Evolutionary conservation across 2,113 vertebrate species (phyloP).

Genomic region (Paracanthobrama guichenoti): DNA sequence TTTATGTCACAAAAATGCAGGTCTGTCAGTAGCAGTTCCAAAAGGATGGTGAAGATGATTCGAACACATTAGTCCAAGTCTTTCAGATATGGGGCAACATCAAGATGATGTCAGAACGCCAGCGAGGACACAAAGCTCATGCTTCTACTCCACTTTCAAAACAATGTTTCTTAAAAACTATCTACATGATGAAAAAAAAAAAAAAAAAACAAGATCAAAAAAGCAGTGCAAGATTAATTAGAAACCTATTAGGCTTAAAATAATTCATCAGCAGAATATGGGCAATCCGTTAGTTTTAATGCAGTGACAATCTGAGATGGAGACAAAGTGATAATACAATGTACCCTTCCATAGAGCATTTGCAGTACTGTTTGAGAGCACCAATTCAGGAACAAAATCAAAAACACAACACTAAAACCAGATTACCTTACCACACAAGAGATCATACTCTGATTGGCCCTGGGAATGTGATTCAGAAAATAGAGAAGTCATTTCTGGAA

Average conservation of each 20-base stretch:
- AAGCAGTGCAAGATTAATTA: conserved; percentile 15
- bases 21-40: conserved; percentile 59
- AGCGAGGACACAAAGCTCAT: conserved; percentile 10
- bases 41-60: conserved; percentile 12
- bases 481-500: neutral
- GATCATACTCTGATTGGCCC: neutral
- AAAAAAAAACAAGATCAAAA: neutral
- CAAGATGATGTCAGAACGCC: conserved; percentile 1
- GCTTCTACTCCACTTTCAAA: neutral
- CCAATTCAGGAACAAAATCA: conserved; percentile 6
- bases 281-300: neutral
- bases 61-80: conserved; percentile 13
- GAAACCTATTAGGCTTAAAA: conserved; percentile 27
- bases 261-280: neutral
- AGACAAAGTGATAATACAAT: conserved; percentile 1
- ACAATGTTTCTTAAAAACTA: conserved; percentile 13
- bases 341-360: conserved; percentile 19
- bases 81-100: neutral
- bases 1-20: conserved; percentile 30
- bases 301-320: conserved; percentile 7
- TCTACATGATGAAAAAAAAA: conserved; percentile 22
- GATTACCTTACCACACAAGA: neutral
- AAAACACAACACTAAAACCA: neutral
- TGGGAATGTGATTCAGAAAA: conserved; percentile 13
- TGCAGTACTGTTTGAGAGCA: neutral